These are phyloP conservation scores for Sepiola atlantica DNA, from an alignment of 2,888 invertebrate species.

Conservation along the genomic window DNA sequence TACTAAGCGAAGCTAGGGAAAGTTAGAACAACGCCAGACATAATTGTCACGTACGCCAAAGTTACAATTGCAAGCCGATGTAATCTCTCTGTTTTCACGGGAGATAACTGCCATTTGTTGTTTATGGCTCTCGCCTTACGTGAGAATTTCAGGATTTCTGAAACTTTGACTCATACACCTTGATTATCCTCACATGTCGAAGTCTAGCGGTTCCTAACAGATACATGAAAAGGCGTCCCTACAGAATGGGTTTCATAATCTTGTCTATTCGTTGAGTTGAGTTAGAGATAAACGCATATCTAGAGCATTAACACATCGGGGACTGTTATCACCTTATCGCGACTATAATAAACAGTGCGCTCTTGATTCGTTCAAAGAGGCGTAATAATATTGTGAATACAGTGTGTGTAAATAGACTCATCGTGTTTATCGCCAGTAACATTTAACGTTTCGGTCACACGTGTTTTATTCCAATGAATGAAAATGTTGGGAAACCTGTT, in stretches of 20 bases:
- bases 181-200: not conserved
- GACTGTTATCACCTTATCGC: not conserved
- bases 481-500: too few species aligned
- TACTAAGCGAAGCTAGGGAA: not conserved
- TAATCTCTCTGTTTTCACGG: not conserved
- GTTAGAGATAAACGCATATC: not conserved
- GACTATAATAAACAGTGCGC: not conserved
- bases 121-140: not conserved
- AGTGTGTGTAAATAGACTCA: too few species aligned
- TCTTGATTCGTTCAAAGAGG: not conserved
- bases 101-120: not conserved
- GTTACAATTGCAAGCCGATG: not conserved
- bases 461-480: too few species aligned
- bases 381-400: too few species aligned
- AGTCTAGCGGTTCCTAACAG: not conserved
- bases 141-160: not conserved
- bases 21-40: not conserved
- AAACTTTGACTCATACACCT: not conserved
- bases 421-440: too few species aligned
- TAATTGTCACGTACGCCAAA: not conserved
- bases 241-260: not conserved
- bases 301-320: not conserved
- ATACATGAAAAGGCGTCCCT: not conserved
- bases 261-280: not conserved
- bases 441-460: too few species aligned